Evolutionary conservation across 2,797 vertebrate species (phyloP).

Genomic region (Vespertilio murinus): DNA sequence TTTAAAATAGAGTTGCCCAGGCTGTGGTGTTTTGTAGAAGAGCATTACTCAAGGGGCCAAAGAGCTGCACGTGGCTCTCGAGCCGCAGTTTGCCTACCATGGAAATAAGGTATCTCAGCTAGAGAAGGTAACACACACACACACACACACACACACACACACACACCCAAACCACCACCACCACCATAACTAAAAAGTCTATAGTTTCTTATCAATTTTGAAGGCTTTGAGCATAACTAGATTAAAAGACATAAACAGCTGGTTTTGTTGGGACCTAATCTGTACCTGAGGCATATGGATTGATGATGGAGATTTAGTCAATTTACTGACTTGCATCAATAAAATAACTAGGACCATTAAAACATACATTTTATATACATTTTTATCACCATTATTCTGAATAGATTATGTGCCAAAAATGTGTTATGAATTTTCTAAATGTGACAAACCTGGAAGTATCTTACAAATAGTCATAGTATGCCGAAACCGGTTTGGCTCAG

Average conservation of each 20-base stretch:
- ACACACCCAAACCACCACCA: background rate
- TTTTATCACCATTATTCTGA: conserved; percentile 62
- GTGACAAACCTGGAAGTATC: conserved; percentile 69
- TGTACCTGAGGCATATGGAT: background rate
- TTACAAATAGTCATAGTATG: conserved; percentile 63
- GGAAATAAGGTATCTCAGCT: conserved; percentile 1
- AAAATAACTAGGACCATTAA: conserved; percentile 64
- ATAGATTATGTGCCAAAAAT: conserved; percentile 69
- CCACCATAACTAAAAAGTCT: background rate
- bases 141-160: background rate
- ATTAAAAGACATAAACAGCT: conserved; percentile 53
- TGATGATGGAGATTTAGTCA: conserved; percentile 44
- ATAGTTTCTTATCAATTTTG: background rate
- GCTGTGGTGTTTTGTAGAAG: too few species aligned
- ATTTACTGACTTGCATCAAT: conserved; percentile 52
- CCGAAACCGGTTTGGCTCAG: too few species aligned
- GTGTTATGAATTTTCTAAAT: conserved; percentile 67
- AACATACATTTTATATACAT: conserved; percentile 61
- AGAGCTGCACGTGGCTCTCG: too few species aligned
- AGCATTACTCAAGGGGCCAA: too few species aligned
- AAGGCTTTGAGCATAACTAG: conserved; percentile 40
- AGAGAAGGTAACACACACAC: background rate
- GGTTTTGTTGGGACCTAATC: background rate
- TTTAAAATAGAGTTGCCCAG: too few species aligned
- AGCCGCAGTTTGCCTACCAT: too few species aligned